phyloP scores from a whole-genome alignment of 1,140 invertebrate genomes.

The Temnothorax nylanderi region DNA sequence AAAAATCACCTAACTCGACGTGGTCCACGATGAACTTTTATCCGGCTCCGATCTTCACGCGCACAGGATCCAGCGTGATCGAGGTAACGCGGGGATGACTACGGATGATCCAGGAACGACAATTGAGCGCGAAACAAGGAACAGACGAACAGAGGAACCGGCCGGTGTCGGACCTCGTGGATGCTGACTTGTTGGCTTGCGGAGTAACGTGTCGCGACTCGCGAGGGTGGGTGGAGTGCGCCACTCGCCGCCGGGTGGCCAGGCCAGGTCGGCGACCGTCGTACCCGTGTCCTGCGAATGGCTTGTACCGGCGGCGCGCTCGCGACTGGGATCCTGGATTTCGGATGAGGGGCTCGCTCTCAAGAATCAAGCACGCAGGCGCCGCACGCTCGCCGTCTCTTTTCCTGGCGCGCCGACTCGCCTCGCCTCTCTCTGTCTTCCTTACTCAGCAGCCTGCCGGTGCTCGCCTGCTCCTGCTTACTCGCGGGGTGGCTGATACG shows the following conservation, averaged over 20 bases:
- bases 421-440: constrained; percentile 12
- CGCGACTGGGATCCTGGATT: constrained; percentile 75
- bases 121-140: not conserved
- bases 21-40: not conserved
- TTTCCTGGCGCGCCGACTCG: constrained; percentile 23
- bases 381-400: constrained; percentile 44
- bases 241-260: constrained; percentile 65
- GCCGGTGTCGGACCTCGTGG: constrained; percentile 54
- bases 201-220: constrained; percentile 31
- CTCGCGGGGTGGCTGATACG: constrained; percentile 21
- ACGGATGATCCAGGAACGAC: not conserved
- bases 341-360: constrained; percentile 67
- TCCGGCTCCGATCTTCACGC: not conserved
- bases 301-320: constrained; percentile 73
- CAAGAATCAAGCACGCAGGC: constrained; percentile 68
- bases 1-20: not conserved
- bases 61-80: constrained; percentile 1
- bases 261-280: constrained; percentile 68
- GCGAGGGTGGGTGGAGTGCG: constrained; percentile 60
- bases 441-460: constrained; percentile 18
- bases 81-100: not conserved
- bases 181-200: constrained; percentile 51
- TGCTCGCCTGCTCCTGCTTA: constrained; percentile 50
- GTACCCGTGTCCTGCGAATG: constrained; percentile 59
- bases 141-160: not conserved